phyloP scores from a whole-genome alignment of 2,797 vertebrate species.

The Notoglanidium macrostoma region DNA sequence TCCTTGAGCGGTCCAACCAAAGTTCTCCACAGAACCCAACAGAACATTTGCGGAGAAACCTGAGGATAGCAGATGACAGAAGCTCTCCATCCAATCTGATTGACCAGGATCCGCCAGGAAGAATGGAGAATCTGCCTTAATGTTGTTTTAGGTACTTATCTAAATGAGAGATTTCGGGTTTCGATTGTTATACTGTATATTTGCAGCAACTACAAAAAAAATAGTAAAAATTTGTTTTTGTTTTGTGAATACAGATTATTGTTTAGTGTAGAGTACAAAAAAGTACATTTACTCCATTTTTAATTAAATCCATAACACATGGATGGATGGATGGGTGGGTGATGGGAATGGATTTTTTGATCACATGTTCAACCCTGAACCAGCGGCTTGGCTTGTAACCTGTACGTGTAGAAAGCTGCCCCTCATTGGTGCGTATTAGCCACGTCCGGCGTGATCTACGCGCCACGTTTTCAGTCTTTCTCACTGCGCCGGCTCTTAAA shows the following conservation, averaged over 20 bases:
- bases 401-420: background rate
- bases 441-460: constrained; percentile 43
- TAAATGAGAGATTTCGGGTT: background rate
- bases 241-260: background rate
- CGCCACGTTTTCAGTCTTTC: constrained; percentile 27
- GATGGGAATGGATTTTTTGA: background rate
- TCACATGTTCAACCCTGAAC: background rate
- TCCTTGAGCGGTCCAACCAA: background rate
- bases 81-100: background rate
- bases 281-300: background rate
- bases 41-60: background rate
- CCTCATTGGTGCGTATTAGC: constrained; percentile 23
- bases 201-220: background rate
- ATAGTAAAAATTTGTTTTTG: background rate
- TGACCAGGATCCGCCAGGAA: background rate
- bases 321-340: too few species aligned
- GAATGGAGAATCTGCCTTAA: background rate
- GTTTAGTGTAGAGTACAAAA: background rate
- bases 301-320: background rate
- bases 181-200: background rate
- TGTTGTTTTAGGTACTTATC: background rate
- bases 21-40: background rate
- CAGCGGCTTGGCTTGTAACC: background rate
- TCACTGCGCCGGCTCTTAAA: constrained; percentile 12
- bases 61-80: background rate